Conservation (phyloP, 2,888 invertebrate species). For the Gandaritis pyraliata region DNA sequence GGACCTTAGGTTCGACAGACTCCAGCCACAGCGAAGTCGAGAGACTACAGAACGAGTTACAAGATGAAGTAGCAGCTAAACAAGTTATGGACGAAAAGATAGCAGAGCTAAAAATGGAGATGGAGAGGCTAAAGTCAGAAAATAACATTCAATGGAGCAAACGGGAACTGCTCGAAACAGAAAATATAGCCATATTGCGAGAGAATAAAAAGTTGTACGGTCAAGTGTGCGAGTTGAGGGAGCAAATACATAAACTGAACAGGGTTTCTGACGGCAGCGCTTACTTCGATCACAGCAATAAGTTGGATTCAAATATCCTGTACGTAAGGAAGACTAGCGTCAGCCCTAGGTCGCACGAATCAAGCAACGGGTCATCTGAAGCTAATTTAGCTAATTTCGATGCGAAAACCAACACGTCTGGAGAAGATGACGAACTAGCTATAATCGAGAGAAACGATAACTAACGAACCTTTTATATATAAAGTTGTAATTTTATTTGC, state of each 20-base stretch:
- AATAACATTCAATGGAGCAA: constrained; percentile 98
- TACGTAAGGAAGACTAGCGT: constrained; percentile 72
- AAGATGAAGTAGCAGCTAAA: constrained; percentile 77
- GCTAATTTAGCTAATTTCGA: constrained; percentile 70
- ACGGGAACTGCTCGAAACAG: constrained; percentile 94
- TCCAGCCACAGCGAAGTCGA: constrained; percentile 79
- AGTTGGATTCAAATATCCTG: constrained; percentile 70
- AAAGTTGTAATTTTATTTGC: constrained; percentile 8
- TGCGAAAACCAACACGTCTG: constrained; percentile 73
- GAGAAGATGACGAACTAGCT: constrained; percentile 77
- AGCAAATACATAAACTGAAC: constrained; percentile 78
- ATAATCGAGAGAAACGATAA: constrained; percentile 69
- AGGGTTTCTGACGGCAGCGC: constrained; percentile 76
- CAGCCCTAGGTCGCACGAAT: constrained; percentile 75
- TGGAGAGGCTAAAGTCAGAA: constrained; percentile 95
- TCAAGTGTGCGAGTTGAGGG: constrained; percentile 76
- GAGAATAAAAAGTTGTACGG: constrained; percentile 93
- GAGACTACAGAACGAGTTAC: constrained; percentile 74
- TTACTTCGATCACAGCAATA: constrained; percentile 57
- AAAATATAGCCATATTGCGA: constrained; percentile 93
- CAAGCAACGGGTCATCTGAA: constrained; percentile 76
- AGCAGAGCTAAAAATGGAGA: constrained; percentile 82
- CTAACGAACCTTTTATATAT: constrained; percentile 36
- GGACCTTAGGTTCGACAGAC: constrained; percentile 75
- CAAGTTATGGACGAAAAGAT: constrained; percentile 77